Percentiles rank a stretch among this genome's conserved stretches.
phyloP scores from a whole-genome alignment of 2,797 vertebrate species.

The Hephaestus fuliginosus region DNA sequence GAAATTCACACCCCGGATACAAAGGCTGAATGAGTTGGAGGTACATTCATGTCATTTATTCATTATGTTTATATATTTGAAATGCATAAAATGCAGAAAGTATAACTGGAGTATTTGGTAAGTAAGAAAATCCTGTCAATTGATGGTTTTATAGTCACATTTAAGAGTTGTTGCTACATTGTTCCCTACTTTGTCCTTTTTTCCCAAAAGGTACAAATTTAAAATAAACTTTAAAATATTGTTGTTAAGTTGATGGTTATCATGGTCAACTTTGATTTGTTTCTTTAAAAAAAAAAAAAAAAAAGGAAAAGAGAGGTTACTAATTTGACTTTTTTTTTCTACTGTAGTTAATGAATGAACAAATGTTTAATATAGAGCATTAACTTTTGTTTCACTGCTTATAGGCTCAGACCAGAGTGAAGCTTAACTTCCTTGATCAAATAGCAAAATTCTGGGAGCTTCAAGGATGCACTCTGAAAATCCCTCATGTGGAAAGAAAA shows the following conservation, averaged over 20 bases:
- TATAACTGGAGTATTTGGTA: neutral
- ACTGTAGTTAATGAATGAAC: neutral
- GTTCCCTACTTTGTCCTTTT: neutral
- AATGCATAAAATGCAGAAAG: neutral
- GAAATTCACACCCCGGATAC: slow-evolving; percentile 96
- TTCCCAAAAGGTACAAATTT: neutral
- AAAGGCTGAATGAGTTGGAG: slow-evolving; percentile 98
- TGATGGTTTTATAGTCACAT: neutral
- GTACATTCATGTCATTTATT: slow-evolving; percentile 74
- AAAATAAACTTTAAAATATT: neutral
- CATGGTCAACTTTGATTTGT: neutral
- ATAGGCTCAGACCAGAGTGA: slow-evolving; percentile 98
- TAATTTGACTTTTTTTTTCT: neutral
- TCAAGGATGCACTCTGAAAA: slow-evolving; percentile 97
- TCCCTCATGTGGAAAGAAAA: slow-evolving; percentile 97
- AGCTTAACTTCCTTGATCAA: slow-evolving; percentile 98
- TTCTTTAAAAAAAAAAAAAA: neutral
- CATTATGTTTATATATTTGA: slow-evolving; percentile 12
- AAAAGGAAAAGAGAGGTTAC: neutral
- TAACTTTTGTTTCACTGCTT: slow-evolving; percentile 24
- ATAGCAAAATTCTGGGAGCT: slow-evolving; percentile 99
- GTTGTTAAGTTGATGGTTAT: neutral
- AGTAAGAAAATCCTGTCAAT: neutral
- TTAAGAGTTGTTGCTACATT: neutral
- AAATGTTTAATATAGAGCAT: neutral